Evolutionary conservation across 2,888 invertebrate species (phyloP).

Genomic region (Linnaemya tessellans): DNA sequence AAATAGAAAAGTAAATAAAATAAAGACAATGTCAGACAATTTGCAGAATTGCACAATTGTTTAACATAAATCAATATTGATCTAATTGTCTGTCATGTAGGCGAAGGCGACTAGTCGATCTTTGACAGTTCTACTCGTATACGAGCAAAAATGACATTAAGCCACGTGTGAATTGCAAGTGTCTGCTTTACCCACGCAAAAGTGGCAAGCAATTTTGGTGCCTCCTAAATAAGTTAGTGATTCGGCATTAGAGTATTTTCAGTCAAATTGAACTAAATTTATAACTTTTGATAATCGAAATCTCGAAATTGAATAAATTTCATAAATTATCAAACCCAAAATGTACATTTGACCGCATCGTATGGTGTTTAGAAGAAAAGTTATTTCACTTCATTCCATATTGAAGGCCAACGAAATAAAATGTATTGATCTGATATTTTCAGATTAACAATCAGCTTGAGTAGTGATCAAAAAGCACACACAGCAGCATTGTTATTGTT

Average conservation of each 20-base stretch:
- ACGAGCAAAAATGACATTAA: neutral
- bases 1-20: neutral
- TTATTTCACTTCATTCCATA: constrained; percentile 24
- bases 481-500: neutral
- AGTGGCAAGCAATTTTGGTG: neutral
- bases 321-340: neutral
- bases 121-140: constrained; percentile 2
- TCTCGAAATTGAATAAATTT: constrained; percentile 16
- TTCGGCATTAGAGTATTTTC: constrained; percentile 13
- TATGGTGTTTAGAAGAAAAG: constrained; percentile 9
- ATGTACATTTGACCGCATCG: constrained; percentile 7
- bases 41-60: neutral
- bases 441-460: constrained; percentile 28
- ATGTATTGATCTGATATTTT: constrained; percentile 29
- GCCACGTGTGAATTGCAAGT: constrained; percentile 15
- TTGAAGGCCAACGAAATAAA: constrained; percentile 52
- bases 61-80: neutral
- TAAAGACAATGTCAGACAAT: neutral
- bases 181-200: constrained; percentile 14
- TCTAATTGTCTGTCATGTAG: neutral
- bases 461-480: constrained; percentile 22
- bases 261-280: neutral
- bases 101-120: constrained; percentile 21
- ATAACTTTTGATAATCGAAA: constrained; percentile 4
- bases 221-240: constrained; percentile 9